Evolutionary conservation across 2,888 invertebrate species (phyloP).

Genomic region (Camponotus fellah): DNA sequence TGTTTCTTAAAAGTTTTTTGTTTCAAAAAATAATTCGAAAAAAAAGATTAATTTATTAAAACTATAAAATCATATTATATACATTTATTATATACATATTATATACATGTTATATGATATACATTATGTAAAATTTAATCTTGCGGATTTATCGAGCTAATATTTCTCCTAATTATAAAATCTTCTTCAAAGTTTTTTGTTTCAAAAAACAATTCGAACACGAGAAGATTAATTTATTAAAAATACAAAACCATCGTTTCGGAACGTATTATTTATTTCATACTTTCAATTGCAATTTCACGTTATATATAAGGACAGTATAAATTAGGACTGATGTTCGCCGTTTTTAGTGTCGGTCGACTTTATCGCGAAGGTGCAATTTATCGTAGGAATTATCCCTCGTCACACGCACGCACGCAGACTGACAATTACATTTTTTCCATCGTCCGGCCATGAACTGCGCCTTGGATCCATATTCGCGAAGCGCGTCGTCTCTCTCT

Average conservation of each 20-base stretch:
- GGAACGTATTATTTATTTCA: slow-evolving; percentile 16
- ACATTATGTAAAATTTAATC: not conserved
- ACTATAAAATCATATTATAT: not conserved
- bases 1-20: not conserved
- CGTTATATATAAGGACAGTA: slow-evolving; percentile 1
- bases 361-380: slow-evolving; percentile 60
- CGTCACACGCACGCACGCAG: slow-evolving; percentile 41
- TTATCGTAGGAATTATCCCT: slow-evolving; percentile 64
- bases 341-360: slow-evolving; percentile 36
- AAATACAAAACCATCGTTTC: not conserved
- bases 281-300: slow-evolving; percentile 25
- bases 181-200: not conserved
- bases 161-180: not conserved
- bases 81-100: too few species aligned
- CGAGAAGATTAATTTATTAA: not conserved
- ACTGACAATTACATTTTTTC: slow-evolving; percentile 66
- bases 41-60: not conserved
- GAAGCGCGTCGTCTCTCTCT: slow-evolving; percentile 35
- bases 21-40: not conserved
- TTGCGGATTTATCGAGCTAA: not conserved
- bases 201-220: not conserved
- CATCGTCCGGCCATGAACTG: slow-evolving; percentile 38
- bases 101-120: not conserved
- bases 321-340: slow-evolving; percentile 34
- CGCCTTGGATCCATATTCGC: slow-evolving; percentile 15